Percentiles rank a stretch among this genome's conserved stretches.
Evolutionary conservation across 2,113 vertebrate genomes (phyloP).

Genomic region (Spea multiplicata): DNA sequence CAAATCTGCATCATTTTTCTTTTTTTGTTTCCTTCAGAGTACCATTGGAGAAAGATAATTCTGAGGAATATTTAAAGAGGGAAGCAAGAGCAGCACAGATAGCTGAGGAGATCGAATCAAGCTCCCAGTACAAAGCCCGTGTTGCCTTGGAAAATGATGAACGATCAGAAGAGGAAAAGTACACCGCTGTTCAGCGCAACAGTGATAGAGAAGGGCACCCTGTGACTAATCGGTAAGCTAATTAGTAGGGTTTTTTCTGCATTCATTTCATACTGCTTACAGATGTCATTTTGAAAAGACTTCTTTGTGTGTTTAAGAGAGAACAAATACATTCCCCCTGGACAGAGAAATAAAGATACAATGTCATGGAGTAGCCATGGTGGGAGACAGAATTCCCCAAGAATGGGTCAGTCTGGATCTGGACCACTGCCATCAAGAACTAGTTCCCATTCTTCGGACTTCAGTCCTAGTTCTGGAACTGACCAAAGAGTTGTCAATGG

Average conservation of each 20-base stretch:
- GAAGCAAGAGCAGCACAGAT: constrained; percentile 94
- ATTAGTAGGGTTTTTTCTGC: not conserved
- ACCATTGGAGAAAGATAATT: constrained; percentile 94
- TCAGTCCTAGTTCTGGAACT: constrained; percentile 81
- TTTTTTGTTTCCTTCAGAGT: constrained; percentile 68
- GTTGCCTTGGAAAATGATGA: constrained; percentile 97
- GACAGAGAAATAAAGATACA: constrained; percentile 92
- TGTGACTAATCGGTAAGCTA: constrained; percentile 78
- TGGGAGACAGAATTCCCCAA: constrained; percentile 88
- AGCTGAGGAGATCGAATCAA: constrained; percentile 98
- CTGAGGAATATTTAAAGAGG: constrained; percentile 95
- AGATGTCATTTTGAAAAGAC: constrained; percentile 19
- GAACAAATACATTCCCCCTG: constrained; percentile 95
- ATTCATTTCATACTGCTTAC: not conserved
- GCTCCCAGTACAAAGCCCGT: constrained; percentile 91
- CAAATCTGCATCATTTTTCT: too few species aligned
- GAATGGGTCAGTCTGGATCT: constrained; percentile 80
- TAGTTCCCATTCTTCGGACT: constrained; percentile 84
- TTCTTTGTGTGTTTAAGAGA: constrained; percentile 71
- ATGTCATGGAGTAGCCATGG: constrained; percentile 81
- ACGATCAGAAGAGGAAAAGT: constrained; percentile 94
- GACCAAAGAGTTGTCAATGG: constrained; percentile 98
- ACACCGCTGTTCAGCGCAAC: constrained; percentile 88
- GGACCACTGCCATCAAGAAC: constrained; percentile 81
- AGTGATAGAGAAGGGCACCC: constrained; percentile 80